Evolutionary conservation across 1,140 invertebrate genomes (phyloP), one percentile per base, ranked within the genome.

Genomic region (Hyphantria cunea): DNA sequence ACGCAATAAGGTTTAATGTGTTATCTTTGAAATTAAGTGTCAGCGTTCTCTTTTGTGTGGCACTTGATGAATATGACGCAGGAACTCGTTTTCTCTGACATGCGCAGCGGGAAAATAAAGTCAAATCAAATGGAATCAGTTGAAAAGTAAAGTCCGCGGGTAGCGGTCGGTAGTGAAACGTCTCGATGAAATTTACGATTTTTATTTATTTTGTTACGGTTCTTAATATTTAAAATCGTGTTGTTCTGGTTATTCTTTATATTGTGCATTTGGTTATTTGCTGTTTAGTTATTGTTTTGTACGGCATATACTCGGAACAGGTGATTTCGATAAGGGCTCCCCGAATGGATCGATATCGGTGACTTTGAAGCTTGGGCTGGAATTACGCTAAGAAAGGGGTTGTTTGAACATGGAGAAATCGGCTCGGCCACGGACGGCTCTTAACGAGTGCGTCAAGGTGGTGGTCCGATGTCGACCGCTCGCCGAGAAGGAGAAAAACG

Each of bases 391-490:
- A 61, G 62, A 76, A 68, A 63, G 66, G 69, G 78, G 76, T 81
- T 71, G 68, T 75, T 60, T 12, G 70, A 83, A 74, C 68, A 91
- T 91, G 88, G 88, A 91, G 76, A 91, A 89, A 77, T 83, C 90
- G 50, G 81, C 84, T 65, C 82, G 91, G 68, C 90, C 90, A 55
- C 80, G 91, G 72, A 89, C 88, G 64, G 90, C 89, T 53, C 89
- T 91, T 25, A 94, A 94, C 72, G 96, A 97, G 92, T 94, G 94
- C 76, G 96, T 98, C 32, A 95, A 97, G 86, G 97, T 98, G 42
- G 95, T 97, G 66, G 97, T 99, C 8, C 91, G 98, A 90, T 98
- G 97, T 92, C 93, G 98, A 17, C 97, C 98, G 15, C 93, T 99
- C 83, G 97, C 95, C 78, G 93, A 95, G 70, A 96, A 95, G 68